These are phyloP conservation scores for Uropsilus gracilis DNA, from an alignment of 2,113 vertebrate species.

Conservation along the genomic window DNA sequence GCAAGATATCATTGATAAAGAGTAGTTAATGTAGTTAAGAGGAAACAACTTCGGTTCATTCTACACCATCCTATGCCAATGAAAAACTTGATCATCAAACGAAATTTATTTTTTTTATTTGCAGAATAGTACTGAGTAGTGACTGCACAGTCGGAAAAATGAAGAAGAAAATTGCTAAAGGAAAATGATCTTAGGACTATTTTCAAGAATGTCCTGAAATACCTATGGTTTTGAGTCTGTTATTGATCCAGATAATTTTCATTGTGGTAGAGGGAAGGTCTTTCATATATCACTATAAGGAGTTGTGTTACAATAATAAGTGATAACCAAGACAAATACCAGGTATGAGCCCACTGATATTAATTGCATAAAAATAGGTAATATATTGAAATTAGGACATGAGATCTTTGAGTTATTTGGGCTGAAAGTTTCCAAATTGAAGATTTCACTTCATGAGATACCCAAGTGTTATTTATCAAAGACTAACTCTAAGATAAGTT, in stretches of 20 bases:
- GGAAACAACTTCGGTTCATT: conserved; percentile 54
- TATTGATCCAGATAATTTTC: conserved; percentile 18
- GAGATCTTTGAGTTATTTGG: conserved; percentile 28
- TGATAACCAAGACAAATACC: not conserved
- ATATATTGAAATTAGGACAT: not conserved
- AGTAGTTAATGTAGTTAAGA: conserved; percentile 54
- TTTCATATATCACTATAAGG: not conserved
- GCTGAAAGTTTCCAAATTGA: conserved; percentile 20
- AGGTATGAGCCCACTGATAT: not conserved
- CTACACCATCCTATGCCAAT: conserved; percentile 41
- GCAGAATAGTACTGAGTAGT: conserved; percentile 40
- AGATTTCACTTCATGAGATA: not conserved
- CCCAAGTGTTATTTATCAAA: not conserved
- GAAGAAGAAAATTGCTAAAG: not conserved
- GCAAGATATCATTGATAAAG: conserved; percentile 76
- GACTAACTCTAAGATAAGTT: conserved; percentile 33
- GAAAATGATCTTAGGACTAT: conserved; percentile 13
- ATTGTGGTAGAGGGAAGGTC: not conserved
- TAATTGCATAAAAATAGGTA: not conserved
- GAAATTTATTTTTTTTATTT: not conserved
- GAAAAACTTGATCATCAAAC: conserved; percentile 5
- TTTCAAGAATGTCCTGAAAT: not conserved
- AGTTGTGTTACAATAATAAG: conserved; percentile 35
- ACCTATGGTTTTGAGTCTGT: conserved; percentile 26
- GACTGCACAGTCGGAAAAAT: conserved; percentile 20